Evolutionary conservation across 2,797 vertebrate species (phyloP).

Genomic region (Sphenodon punctatus): DNA sequence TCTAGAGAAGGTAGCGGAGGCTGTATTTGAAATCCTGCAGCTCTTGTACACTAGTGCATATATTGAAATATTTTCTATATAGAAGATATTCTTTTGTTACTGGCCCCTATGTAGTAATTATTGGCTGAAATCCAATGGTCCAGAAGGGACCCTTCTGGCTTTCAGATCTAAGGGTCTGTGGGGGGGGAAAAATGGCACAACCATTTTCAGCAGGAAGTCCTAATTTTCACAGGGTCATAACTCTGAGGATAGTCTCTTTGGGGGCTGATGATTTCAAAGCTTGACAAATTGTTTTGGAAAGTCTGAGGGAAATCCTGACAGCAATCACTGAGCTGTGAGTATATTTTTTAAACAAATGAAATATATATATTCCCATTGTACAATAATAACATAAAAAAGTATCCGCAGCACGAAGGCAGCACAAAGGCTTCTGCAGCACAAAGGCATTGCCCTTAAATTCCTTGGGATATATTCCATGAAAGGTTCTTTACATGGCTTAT

Average conservation of each 20-base stretch:
- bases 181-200: conserved; percentile 32
- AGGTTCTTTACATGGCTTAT: conserved; percentile 32
- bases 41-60: background rate
- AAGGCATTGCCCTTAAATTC: conserved; percentile 12
- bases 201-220: conserved; percentile 27
- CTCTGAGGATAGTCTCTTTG: conserved; percentile 37
- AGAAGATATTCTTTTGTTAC: background rate
- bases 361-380: too few relatives aligned
- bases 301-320: conserved; percentile 27
- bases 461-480: conserved; percentile 9
- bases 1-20: background rate
- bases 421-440: too few relatives aligned
- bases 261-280: conserved; percentile 40
- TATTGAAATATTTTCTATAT: background rate
- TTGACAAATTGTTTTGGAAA: conserved; percentile 26
- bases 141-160: background rate
- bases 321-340: conserved; percentile 22
- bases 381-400: too few relatives aligned
- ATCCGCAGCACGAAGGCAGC: too few relatives aligned
- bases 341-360: conserved; percentile 5
- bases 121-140: background rate
- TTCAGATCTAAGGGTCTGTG: conserved; percentile 15
- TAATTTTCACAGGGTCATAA: conserved; percentile 1
- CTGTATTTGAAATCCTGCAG: background rate
- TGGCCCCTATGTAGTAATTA: background rate